Conservation (phyloP, 2,797 vertebrate species). For the Lutjanus campechanus region DNA sequence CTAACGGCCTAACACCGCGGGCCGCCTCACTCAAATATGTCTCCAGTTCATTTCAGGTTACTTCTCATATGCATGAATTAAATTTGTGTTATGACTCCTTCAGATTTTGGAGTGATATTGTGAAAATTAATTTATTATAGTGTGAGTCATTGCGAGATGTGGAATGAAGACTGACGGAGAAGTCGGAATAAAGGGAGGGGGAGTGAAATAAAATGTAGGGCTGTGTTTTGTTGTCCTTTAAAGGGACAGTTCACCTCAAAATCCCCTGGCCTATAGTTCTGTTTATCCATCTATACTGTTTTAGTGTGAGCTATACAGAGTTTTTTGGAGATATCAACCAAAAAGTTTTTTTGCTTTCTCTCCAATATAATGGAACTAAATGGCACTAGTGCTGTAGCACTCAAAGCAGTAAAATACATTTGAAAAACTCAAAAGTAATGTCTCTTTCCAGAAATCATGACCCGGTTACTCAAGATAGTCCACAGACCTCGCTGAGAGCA, state of each 20-base stretch:
- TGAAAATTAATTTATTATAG: constrained; percentile 14
- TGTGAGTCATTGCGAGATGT: background rate
- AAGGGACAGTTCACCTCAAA: background rate
- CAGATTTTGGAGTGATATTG: background rate
- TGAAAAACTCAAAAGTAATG: too few species aligned
- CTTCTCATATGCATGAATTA: constrained; percentile 26
- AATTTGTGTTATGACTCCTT: constrained; percentile 22
- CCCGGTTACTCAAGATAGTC: too few species aligned
- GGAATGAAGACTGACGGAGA: constrained; percentile 8
- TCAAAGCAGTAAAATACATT: too few species aligned
- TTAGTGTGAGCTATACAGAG: too few species aligned
- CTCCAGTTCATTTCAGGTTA: constrained; percentile 50
- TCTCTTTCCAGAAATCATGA: too few species aligned
- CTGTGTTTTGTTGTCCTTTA: background rate
- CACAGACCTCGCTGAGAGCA: too few species aligned
- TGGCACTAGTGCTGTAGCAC: too few species aligned
- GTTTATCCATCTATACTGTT: too few species aligned
- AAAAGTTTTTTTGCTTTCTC: too few species aligned
- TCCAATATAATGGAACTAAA: too few species aligned
- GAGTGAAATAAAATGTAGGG: background rate
- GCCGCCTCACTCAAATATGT: constrained; percentile 31
- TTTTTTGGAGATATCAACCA: too few species aligned
- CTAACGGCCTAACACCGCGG: constrained; percentile 40
- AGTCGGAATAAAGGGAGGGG: background rate
- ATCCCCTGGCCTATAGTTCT: too few species aligned